Evolutionary conservation across 2,797 vertebrate species (phyloP), one percentile per base, ranked within the genome.

Genomic region (Heterohyrax brucei): DNA sequence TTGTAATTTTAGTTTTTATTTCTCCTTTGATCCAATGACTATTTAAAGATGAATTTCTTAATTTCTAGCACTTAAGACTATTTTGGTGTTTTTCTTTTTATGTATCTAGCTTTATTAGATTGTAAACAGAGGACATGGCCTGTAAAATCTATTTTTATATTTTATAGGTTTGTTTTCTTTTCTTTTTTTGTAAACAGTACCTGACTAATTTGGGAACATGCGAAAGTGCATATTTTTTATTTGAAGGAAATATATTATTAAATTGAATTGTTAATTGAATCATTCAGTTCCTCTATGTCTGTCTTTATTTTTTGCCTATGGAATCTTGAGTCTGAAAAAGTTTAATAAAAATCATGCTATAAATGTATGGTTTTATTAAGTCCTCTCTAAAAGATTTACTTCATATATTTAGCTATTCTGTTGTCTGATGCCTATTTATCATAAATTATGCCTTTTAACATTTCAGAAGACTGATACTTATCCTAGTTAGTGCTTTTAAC

Each of bases 181-280:
- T 39, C 39, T 39, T 85, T 84, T 64, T 93, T 93, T 39, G 39
- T 92, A 85, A 24, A 8, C 44, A 85, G 50, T 64, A 85, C 53
- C 82, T 87, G 46, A 81, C 79, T 70, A 66, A 89, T 81, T 77
- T 81, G 64, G 7, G 56, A 53, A 91, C 56, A 86, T 64, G 56
- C 9, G 6, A 59, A 91, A 95, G 50, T 92, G 44, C 30, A 56
- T 70, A 61, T 61, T 89, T 91, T 91, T 86, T 1, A 70, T 89
- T 88, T 39, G 33, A 88, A 88, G 39, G 44, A 92, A 93, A 79
- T 91, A 16, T 1, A 77, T 91, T 91, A 95, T 89, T 91, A 89
- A 91, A 93, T 85, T 70, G 44, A 84, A 62, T 79, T 79, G 68
- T 75, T 87, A 75, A 79, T 83, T 77, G 30, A 76, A 86, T 77